A percentile compares a stretch with the other conserved stretches of the same genome.
These are phyloP conservation scores for Allobates femoralis DNA, from an alignment of 2,797 vertebrate genomes.

Conservation along the genomic window DNA sequence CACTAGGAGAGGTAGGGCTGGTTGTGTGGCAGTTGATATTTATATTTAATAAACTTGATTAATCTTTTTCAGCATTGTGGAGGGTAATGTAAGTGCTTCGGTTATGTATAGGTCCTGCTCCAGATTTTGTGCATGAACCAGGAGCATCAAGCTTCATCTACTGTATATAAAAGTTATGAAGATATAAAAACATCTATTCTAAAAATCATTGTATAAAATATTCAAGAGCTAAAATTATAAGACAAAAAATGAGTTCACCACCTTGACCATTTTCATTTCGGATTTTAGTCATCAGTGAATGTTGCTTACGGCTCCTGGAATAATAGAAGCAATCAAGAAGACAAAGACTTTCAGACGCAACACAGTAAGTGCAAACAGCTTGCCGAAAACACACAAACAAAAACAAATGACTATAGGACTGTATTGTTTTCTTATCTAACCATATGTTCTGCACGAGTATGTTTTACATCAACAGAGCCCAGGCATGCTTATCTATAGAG, in stretches of 20 bases:
- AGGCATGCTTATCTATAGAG: background rate
- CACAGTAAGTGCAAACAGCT: conserved; percentile 20
- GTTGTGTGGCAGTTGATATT: too few species aligned
- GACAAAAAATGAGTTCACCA: too few species aligned
- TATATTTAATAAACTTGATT: too few species aligned
- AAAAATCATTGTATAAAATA: background rate
- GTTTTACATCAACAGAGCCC: background rate
- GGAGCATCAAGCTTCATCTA: too few species aligned
- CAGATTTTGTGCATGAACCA: too few species aligned
- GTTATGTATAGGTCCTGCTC: too few species aligned
- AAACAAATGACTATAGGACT: conserved; percentile 26
- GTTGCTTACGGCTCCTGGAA: background rate
- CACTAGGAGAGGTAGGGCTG: too few species aligned
- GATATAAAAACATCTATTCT: background rate
- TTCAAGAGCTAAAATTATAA: background rate
- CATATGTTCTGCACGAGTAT: conserved; percentile 21
- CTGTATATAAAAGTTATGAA: too few species aligned
- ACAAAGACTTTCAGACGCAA: conserved; percentile 9
- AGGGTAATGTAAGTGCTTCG: too few species aligned
- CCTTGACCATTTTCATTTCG: background rate
- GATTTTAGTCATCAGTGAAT: background rate
- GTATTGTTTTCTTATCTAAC: conserved; percentile 28
- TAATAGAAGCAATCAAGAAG: conserved; percentile 9
- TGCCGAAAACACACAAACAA: conserved; percentile 6
- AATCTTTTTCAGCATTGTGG: too few species aligned